phyloP scores from a whole-genome alignment of 1,140 invertebrate species.

The Sitobion miscanthi region DNA sequence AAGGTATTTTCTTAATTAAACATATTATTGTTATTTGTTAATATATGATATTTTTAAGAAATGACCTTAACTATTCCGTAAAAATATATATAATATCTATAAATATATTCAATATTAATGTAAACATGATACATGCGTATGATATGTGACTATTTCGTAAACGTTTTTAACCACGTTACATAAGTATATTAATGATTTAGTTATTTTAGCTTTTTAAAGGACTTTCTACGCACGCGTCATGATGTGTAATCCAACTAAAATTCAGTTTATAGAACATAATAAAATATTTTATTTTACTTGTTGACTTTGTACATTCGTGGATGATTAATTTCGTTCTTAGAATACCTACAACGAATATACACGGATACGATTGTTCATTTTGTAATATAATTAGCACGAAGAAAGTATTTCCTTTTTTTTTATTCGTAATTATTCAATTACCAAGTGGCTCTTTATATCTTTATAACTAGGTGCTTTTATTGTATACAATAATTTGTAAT shows the following conservation, averaged over 20 bases:
- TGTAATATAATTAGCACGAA: background rate
- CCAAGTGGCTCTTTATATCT: background rate
- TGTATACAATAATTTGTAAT: background rate
- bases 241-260: background rate
- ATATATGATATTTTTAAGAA: background rate
- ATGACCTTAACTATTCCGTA: background rate
- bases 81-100: background rate
- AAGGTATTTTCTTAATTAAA: background rate
- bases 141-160: background rate
- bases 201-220: background rate
- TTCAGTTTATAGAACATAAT: background rate
- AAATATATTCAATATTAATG: background rate
- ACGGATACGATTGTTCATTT: background rate
- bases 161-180: background rate
- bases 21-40: background rate
- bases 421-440: constrained; percentile 29
- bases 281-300: background rate
- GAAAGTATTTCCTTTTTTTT: constrained; percentile 27
- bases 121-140: background rate
- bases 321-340: background rate
- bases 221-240: background rate
- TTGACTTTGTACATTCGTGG: background rate
- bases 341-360: background rate
- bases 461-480: background rate
- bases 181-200: background rate